phyloP scores from a whole-genome alignment of 2,113 vertebrate genomes.

The Sebastes fasciatus region DNA sequence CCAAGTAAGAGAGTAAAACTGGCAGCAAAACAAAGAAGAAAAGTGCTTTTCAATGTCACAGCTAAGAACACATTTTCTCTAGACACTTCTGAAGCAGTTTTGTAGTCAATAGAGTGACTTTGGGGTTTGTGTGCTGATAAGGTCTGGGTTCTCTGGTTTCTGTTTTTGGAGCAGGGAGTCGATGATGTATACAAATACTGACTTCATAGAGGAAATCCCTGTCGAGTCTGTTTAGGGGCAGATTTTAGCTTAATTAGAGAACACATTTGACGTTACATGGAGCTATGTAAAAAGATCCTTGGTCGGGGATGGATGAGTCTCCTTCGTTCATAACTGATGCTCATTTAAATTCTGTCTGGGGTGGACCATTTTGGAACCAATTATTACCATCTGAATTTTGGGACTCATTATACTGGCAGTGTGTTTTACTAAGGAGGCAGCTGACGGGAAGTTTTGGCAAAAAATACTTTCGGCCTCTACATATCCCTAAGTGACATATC shows the following conservation, averaged over 20 bases:
- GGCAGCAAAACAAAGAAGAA: slow-evolving; percentile 10
- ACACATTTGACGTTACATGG: slow-evolving; percentile 18
- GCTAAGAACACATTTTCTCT: neutral
- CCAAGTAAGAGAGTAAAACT: neutral
- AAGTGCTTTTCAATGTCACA: slow-evolving; percentile 7
- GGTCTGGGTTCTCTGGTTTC: neutral
- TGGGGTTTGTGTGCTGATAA: neutral
- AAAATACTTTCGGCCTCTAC: neutral
- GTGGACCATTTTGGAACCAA: slow-evolving; percentile 40
- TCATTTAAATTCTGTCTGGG: slow-evolving; percentile 36
- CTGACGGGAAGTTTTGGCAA: slow-evolving; percentile 16
- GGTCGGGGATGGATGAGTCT: slow-evolving; percentile 1
- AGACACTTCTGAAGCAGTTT: neutral
- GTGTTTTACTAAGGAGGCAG: slow-evolving; percentile 9
- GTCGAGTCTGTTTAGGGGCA: slow-evolving; percentile 7
- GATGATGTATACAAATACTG: neutral
- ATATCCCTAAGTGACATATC: neutral
- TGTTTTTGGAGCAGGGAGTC: neutral
- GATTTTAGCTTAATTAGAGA: slow-evolving; percentile 18
- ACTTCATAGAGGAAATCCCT: slow-evolving; percentile 14
- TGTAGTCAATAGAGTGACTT: slow-evolving; percentile 13
- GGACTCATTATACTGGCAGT: slow-evolving; percentile 41
- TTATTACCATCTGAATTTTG: slow-evolving; percentile 39
- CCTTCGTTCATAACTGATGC: slow-evolving; percentile 9
- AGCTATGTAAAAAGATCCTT: slow-evolving; percentile 6